Evolutionary conservation across 1,140 invertebrate species (phyloP).

Genomic region (Neodiprion virginianus): DNA sequence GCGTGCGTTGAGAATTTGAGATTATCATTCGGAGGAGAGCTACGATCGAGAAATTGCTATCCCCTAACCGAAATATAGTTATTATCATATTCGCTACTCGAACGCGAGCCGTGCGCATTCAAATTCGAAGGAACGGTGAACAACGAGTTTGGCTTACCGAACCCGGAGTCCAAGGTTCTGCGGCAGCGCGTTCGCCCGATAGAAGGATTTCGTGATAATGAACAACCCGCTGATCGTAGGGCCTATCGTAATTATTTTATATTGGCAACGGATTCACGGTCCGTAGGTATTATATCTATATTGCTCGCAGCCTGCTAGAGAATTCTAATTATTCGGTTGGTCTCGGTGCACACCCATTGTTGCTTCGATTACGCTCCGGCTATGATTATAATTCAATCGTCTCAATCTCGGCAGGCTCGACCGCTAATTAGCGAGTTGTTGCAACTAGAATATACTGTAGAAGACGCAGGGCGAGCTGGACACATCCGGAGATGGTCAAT

Average conservation of each 20-base stretch:
- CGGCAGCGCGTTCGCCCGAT: not conserved
- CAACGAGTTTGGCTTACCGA: not conserved
- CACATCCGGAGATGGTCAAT: too few relatives aligned
- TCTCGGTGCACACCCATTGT: not conserved
- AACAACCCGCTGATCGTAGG: not conserved
- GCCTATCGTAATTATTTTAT: not conserved
- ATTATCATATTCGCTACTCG: conserved; percentile 1
- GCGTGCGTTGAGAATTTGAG: not conserved
- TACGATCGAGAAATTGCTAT: not conserved
- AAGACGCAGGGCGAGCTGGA: too few relatives aligned
- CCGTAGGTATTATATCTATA: not conserved
- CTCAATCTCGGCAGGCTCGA: too few relatives aligned
- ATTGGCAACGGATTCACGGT: conserved; percentile 1
- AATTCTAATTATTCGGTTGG: not conserved
- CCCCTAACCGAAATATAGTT: not conserved
- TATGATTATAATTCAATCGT: too few relatives aligned
- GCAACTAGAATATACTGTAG: too few relatives aligned
- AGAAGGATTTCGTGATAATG: not conserved
- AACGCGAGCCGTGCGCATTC: not conserved
- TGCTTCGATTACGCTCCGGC: not conserved
- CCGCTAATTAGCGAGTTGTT: too few relatives aligned
- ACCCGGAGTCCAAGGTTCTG: not conserved
- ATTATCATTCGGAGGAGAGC: not conserved
- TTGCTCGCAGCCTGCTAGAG: not conserved
- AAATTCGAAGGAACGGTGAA: conserved; percentile 2